Evolutionary conservation across 2,888 invertebrate genomes (phyloP).

Genomic region (Odontomyia ornata): DNA sequence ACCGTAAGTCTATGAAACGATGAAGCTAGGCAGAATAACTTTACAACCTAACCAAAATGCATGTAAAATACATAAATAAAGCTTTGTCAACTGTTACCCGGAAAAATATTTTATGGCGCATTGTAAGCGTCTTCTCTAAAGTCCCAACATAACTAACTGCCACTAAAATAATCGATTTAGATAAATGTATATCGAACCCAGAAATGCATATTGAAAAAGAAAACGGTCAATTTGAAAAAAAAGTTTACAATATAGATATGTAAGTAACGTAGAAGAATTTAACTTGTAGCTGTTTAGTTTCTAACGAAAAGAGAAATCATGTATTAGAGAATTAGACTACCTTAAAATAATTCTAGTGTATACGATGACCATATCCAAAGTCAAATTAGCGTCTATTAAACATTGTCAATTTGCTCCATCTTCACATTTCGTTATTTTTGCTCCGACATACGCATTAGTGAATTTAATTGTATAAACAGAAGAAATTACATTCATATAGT

Average conservation of each 20-base stretch:
- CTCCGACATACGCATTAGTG: too few relatives aligned
- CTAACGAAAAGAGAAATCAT: background rate
- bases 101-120: too few relatives aligned
- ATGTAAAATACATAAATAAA: too few relatives aligned
- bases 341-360: conserved; percentile 7
- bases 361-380: conserved; percentile 25
- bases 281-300: background rate
- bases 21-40: too few relatives aligned
- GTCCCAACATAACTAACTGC: background rate
- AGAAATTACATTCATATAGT: too few relatives aligned
- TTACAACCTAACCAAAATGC: too few relatives aligned
- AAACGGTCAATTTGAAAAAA: background rate
- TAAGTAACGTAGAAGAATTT: background rate
- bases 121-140: too few relatives aligned
- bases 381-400: background rate
- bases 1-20: background rate
- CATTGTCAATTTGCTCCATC: too few relatives aligned
- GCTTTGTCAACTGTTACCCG: too few relatives aligned
- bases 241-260: background rate
- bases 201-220: background rate
- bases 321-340: background rate
- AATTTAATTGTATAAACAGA: too few relatives aligned
- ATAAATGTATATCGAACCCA: background rate
- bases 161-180: background rate
- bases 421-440: too few relatives aligned